phyloP scores from a whole-genome alignment of 2,113 vertebrate species.

The Daboia siamensis region DNA sequence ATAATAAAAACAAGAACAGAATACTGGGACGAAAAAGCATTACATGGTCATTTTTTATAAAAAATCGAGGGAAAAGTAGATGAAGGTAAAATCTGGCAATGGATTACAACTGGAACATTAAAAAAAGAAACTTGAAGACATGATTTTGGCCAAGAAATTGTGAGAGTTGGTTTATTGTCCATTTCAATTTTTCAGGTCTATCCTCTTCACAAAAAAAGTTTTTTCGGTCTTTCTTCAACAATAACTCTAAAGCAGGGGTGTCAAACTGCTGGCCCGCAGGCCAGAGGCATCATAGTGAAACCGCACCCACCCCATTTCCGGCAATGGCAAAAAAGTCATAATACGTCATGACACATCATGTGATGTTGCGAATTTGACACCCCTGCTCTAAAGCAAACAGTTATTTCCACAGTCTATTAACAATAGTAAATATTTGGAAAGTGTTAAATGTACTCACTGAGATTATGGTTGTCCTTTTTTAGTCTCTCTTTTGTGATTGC shows the following conservation, averaged over 20 bases:
- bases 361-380: no score
- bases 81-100: neutral
- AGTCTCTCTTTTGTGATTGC: conserved; percentile 93
- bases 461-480: conserved; percentile 98
- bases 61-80: neutral
- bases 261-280: no score
- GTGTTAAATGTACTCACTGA: conserved; percentile 80
- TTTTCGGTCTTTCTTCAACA: conserved; percentile 2
- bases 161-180: neutral
- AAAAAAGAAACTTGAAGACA: neutral
- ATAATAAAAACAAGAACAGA: neutral
- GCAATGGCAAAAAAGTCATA: no score
- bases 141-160: neutral
- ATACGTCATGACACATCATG: no score
- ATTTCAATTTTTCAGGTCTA: conserved; percentile 5
- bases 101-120: neutral
- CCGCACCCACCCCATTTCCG: no score
- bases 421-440: conserved; percentile 16
- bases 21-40: neutral
- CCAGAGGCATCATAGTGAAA: no score
- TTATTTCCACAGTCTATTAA: neutral
- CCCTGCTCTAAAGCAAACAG: neutral
- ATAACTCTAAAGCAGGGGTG: neutral
- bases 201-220: neutral
- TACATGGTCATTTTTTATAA: neutral